Base-by-base conservation (phyloP, 2,888 invertebrate species). In the Chelonus formosanus region DNA sequence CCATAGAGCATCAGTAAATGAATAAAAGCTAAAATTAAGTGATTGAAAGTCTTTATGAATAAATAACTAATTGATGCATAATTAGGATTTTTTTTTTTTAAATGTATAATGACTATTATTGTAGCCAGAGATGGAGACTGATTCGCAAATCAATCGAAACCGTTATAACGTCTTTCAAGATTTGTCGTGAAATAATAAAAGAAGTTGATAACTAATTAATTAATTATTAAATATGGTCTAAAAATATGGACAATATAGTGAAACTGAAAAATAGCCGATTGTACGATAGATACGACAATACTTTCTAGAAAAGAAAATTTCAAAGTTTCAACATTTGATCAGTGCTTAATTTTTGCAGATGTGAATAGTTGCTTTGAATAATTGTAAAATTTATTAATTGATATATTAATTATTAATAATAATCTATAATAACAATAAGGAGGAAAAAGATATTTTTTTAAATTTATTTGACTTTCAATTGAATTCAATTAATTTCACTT, bases 51-150 rank as follows among this genome's bases (percentile, higher is more conserved):
- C 48, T 48, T 48, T 48, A 44, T 44, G 7, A n/a, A 48, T 48
- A 10, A 48, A 48, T 48, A 57, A 58, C 50, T 45, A 57, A 67
- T 62, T 53, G 20, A 20, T 20, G 20, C 20, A 20, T 50, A 47
- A 36, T 52, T 60, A 56, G 10, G 59, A 61, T 54, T 61, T 67
- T 60, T 67, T 67, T 60, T 67, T 65, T 60, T 63, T 54, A 20
- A 20, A 20, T 64, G 34, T 58, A 36, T 64, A 64, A 57, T 62
- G 35, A 67, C 35, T 52, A 61, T 20, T 20, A 20, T 20, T 64
- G 69, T 69, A 70, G 70, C 71, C 70, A 69, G 66, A 71, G 65
- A 67, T 67, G 67, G 67, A 71, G 71, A 72, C 70, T 72, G 70
- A 70, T 72, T 70, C 68, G 71, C 70, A 59, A 69, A 72, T 70